These are phyloP conservation scores for Ectemnius continuus DNA, from an alignment of 2,888 invertebrate species.

Conservation along the genomic window DNA sequence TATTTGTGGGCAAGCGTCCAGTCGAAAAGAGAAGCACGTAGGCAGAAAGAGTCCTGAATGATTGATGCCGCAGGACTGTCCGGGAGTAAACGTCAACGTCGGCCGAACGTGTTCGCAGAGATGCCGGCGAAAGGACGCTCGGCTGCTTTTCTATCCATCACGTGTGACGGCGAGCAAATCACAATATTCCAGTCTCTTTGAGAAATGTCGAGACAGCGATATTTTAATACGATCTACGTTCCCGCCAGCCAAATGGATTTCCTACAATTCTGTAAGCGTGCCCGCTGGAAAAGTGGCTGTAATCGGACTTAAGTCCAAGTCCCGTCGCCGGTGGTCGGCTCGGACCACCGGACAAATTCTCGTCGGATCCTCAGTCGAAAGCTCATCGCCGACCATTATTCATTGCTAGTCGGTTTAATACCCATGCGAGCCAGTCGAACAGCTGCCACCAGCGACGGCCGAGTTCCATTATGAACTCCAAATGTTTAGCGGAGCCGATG, in stretches of 20 bases:
- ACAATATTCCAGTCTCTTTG: no score
- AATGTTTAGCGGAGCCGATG: constrained; percentile 3
- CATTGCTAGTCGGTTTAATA: constrained; percentile 14
- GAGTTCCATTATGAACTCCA: constrained; percentile 23
- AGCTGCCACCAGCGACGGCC: constrained; percentile 13
- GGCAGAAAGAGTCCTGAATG: constrained; percentile 49
- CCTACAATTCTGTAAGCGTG: constrained; percentile 11
- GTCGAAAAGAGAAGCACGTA: constrained; percentile 39
- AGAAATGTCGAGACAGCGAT: no score
- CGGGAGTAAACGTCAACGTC: constrained; percentile 40
- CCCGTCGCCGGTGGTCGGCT: constrained; percentile 27
- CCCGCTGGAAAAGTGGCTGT: constrained; percentile 22
- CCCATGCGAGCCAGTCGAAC: no score
- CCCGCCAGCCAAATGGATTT: background rate
- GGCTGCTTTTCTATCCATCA: constrained; percentile 27
- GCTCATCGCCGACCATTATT: constrained; percentile 39
- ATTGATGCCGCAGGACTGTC: constrained; percentile 36
- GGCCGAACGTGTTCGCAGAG: constrained; percentile 1
- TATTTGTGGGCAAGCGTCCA: constrained; percentile 43
- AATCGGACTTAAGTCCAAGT: constrained; percentile 16
- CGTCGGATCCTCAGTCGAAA: constrained; percentile 42
- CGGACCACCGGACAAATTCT: constrained; percentile 40
- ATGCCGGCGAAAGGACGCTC: background rate
- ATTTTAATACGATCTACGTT: no score
- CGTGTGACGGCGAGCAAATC: background rate